Conservation (phyloP, 2,797 vertebrate species). For the Macroramphosus scolopax region DNA sequence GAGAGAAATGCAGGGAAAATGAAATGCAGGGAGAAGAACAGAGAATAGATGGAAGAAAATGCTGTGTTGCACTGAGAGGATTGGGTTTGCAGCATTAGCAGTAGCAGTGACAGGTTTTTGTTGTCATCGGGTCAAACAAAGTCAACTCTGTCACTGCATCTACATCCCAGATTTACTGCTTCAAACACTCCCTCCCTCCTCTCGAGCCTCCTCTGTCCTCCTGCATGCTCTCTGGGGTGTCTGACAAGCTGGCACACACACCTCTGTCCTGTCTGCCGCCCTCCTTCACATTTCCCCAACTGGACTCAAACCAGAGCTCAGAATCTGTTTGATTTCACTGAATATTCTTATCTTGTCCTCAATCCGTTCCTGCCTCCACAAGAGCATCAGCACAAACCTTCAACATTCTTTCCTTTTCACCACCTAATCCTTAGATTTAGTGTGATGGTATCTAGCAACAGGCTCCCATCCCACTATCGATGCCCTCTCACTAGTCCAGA, state of each 20-base stretch:
- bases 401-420: slow-evolving; percentile 1
- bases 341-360: slow-evolving; percentile 11
- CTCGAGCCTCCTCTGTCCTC: slow-evolving; percentile 15
- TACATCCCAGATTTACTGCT: slow-evolving; percentile 46
- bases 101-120: slow-evolving; percentile 18
- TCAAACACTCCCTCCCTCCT: slow-evolving; percentile 26
- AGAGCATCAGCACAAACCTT: slow-evolving; percentile 7
- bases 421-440: slow-evolving; percentile 17
- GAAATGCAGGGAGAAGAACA: background rate
- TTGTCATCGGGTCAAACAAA: slow-evolving; percentile 48
- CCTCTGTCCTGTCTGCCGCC: background rate
- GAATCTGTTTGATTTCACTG: slow-evolving; percentile 4
- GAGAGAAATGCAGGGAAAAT: too few relatives aligned
- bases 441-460: slow-evolving; percentile 50
- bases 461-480: slow-evolving; percentile 18
- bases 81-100: slow-evolving; percentile 10
- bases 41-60: background rate
- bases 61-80: background rate
- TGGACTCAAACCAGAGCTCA: slow-evolving; percentile 35
- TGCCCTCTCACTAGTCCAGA: slow-evolving; percentile 21
- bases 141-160: slow-evolving; percentile 38
- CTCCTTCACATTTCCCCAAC: slow-evolving; percentile 6
- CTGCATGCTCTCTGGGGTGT: slow-evolving; percentile 23
- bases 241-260: slow-evolving; percentile 20
- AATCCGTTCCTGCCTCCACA: background rate